Evolutionary conservation across 2,797 vertebrate genomes (phyloP).

Genomic region (Semotilus atromaculatus): DNA sequence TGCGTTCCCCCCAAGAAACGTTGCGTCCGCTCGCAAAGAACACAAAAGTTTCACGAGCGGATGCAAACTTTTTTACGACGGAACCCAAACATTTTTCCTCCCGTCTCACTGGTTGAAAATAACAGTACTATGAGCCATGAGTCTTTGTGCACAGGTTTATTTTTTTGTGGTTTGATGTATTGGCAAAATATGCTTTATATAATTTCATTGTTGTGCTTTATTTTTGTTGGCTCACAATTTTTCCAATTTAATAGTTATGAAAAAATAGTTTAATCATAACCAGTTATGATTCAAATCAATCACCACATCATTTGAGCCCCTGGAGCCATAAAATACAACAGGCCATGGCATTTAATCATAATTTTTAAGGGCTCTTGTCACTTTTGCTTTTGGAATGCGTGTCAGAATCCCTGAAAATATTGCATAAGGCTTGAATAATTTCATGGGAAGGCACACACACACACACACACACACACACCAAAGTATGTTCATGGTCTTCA

Average conservation of each 20-base stretch:
- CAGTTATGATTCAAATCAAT: conserved; percentile 33
- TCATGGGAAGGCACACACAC: conserved; percentile 38
- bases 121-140: not conserved
- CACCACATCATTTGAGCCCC: conserved; percentile 20
- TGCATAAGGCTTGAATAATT: conserved; percentile 18
- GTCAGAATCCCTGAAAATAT: conserved; percentile 47
- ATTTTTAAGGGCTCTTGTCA: conserved; percentile 46
- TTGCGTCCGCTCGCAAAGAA: no score
- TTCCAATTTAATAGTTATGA: conserved; percentile 1
- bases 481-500: not conserved
- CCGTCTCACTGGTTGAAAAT: not conserved
- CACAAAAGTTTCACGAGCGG: no score
- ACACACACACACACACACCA: not conserved
- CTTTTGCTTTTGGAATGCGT: conserved; percentile 48
- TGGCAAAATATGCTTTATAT: conserved; percentile 9
- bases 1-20: no score
- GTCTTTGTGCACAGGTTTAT: not conserved
- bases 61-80: no score
- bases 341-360: conserved; percentile 49
- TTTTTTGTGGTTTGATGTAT: not conserved
- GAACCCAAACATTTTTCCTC: no score
- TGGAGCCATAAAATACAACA: conserved; percentile 28
- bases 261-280: conserved; percentile 13
- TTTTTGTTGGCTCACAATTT: conserved; percentile 12
- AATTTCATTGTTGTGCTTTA: conserved; percentile 1